Percentiles rank a stretch among this genome's conserved stretches.
Conservation (phyloP, 2,888 invertebrate species). For the Clistopyga incitator region DNA sequence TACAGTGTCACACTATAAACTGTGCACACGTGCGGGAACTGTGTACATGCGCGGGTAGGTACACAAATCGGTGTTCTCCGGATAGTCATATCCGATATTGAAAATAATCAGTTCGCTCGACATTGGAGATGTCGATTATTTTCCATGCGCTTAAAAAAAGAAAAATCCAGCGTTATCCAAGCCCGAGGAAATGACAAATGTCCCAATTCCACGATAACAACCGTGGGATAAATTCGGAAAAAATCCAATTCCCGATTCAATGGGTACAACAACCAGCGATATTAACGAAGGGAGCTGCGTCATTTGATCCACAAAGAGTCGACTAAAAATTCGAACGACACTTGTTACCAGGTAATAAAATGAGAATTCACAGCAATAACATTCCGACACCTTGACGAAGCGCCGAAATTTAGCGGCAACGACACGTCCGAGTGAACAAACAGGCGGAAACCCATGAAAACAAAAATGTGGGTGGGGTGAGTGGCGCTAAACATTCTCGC, state of each 20-base stretch:
- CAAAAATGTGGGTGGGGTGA: slow-evolving; percentile 14
- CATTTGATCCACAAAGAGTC: slow-evolving; percentile 1
- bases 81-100: slow-evolving; percentile 30
- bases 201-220: slow-evolving; percentile 12
- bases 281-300: background rate
- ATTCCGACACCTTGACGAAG: slow-evolving; percentile 8
- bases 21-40: slow-evolving; percentile 49
- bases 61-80: slow-evolving; percentile 9
- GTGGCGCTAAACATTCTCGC: slow-evolving; percentile 15
- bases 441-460: background rate
- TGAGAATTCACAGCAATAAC: slow-evolving; percentile 7
- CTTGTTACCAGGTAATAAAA: background rate
- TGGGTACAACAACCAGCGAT: background rate
- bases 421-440: slow-evolving; percentile 3
- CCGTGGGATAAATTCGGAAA: background rate
- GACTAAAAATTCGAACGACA: background rate
- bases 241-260: background rate
- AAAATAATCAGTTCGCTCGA: slow-evolving; percentile 26
- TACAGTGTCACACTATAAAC: slow-evolving; percentile 51
- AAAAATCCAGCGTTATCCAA: background rate
- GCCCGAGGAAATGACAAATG: background rate
- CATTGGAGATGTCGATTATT: slow-evolving; percentile 1
- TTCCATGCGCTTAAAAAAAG: background rate
- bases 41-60: slow-evolving; percentile 27
- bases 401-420: slow-evolving; percentile 9